These are phyloP conservation scores for Circaetus cinerascens DNA, from an alignment of 2,113 vertebrate genomes.

Conservation along the genomic window DNA sequence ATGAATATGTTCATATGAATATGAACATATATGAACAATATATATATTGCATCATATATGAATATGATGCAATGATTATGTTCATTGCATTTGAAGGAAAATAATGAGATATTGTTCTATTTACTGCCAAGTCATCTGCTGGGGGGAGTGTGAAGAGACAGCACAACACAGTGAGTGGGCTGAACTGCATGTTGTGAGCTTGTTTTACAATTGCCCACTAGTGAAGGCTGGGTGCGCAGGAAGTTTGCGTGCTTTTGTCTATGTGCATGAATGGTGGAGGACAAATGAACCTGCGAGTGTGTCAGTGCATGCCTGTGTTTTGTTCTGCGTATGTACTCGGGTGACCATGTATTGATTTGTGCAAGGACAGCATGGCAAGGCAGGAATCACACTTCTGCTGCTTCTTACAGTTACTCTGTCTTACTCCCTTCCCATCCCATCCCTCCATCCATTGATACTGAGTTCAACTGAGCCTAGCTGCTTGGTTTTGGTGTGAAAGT, in stretches of 20 bases:
- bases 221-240: background rate
- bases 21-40: background rate
- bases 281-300: background rate
- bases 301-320: background rate
- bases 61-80: background rate
- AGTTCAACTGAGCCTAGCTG: background rate
- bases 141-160: background rate
- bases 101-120: background rate
- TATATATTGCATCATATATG: background rate
- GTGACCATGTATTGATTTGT: background rate
- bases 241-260: background rate
- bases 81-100: background rate
- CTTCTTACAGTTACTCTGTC: background rate
- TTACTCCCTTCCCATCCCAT: background rate
- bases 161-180: background rate
- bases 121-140: background rate
- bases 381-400: background rate
- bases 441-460: background rate
- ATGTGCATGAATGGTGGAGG: background rate
- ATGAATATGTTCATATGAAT: background rate
- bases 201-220: background rate
- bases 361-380: background rate
- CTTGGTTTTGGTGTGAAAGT: background rate
- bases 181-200: accelerated
- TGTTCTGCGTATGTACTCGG: background rate